phyloP scores from a whole-genome alignment of 2,797 vertebrate genomes.

The Orestias chungarensis region DNA sequence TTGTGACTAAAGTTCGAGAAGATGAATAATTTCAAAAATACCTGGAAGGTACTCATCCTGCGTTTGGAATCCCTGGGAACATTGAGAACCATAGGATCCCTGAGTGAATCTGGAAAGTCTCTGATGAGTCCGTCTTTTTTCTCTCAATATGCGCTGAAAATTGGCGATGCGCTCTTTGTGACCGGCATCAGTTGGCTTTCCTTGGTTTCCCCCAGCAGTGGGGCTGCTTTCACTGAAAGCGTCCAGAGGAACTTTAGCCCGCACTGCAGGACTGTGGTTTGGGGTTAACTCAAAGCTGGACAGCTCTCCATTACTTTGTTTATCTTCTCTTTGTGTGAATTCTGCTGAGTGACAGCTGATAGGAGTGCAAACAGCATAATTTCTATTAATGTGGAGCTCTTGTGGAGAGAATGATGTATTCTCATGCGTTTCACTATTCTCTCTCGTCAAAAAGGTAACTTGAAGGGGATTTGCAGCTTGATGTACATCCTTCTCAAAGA shows the following conservation, averaged over 20 bases:
- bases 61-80: conserved; percentile 81
- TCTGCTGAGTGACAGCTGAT: conserved; percentile 60
- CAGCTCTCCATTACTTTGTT: conserved; percentile 46
- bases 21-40: conserved; percentile 51
- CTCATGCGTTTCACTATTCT: conserved; percentile 53
- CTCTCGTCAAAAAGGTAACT: conserved; percentile 70
- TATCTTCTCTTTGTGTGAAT: conserved; percentile 49
- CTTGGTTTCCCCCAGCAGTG: conserved; percentile 35
- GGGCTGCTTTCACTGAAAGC: conserved; percentile 53
- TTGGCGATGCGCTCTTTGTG: conserved; percentile 92
- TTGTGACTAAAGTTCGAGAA: not conserved
- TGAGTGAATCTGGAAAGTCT: conserved; percentile 85
- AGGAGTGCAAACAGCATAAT: conserved; percentile 56
- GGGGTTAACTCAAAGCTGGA: conserved; percentile 48
- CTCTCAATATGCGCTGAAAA: conserved; percentile 91
- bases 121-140: conserved; percentile 87
- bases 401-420: conserved; percentile 55
- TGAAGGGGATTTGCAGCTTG: conserved; percentile 72
- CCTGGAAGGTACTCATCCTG: conserved; percentile 83
- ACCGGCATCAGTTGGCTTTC: conserved; percentile 76
- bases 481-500: conserved; percentile 67
- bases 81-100: conserved; percentile 78
- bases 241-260: conserved; percentile 10
- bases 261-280: conserved; percentile 42
- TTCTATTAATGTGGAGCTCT: conserved; percentile 61